Base-by-base conservation (phyloP, 2,888 invertebrate genomes). In the Dione vanillae region DNA sequence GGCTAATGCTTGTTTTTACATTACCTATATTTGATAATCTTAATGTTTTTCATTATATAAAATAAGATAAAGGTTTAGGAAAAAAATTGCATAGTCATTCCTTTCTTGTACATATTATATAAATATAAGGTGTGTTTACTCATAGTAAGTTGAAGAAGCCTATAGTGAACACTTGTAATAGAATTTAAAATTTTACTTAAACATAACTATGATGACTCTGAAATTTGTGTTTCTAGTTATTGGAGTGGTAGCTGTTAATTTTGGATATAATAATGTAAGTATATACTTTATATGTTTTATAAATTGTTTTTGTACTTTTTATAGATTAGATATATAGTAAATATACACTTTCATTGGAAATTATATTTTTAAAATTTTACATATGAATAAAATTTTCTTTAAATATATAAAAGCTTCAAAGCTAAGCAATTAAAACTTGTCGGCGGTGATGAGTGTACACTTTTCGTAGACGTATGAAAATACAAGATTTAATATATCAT, bases 211-310 rank as follows among this genome's bases (percentile, higher is more conserved):
- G 75, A 59, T 71, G 61, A 64, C 71, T n/a, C 20, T 76, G 10
- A 70, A 74, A 41, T 76, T 71, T 51, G 64, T 74, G 54, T 65
- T 79, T 52, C 61, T 79, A 54, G 69, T 75, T 27, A 19, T 75
- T 65, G 76, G 72, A 59, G 40, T 78, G n/a, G 7, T 61, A 27
- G 77, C 76, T 49, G 68, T 76, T 35, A 75, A 72, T 54, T 74
- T 79, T 40, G 72, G 71, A 54, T 73, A 67, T 73, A 76, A 71
- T 35, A 58, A 62, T 47, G 79, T 79, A 69, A 79, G 78, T 56
- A 11, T 0, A 56, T 37, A 16, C 11, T 37, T 54, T 5, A 11
- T 35, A n/a, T 3, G n/a, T n/a, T n/a, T n/a, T n/a, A n/a, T n/a
- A n/a, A n/a, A n/a, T n/a, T n/a, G n/a, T n/a, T n/a, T n/a, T n/a